These are phyloP conservation scores for Dynastes grantii DNA, from an alignment of 2,888 invertebrate species.

Conservation along the genomic window DNA sequence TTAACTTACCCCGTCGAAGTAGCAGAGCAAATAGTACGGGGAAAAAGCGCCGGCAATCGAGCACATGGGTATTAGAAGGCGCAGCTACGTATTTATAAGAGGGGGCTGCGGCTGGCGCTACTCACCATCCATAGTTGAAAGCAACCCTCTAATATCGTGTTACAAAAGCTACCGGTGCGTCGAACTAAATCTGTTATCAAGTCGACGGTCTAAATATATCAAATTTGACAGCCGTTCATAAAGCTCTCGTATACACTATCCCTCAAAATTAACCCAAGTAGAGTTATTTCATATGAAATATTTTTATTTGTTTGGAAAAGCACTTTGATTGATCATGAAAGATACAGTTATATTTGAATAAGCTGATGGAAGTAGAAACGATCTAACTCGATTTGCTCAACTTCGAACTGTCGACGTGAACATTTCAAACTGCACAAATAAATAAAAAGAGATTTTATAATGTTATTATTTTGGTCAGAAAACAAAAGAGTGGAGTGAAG, in stretches of 20 bases:
- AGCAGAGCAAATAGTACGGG: slow-evolving; percentile 22
- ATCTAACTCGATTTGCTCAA: no score
- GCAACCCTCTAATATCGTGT: slow-evolving; percentile 51
- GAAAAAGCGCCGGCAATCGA: slow-evolving; percentile 9
- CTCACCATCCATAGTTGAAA: slow-evolving; percentile 27
- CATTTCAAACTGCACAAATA: no score
- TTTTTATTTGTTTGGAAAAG: background rate
- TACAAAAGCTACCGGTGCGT: slow-evolving; percentile 54
- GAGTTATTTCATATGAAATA: background rate
- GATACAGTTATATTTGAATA: no score
- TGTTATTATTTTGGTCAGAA: no score
- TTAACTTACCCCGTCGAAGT: slow-evolving; percentile 49
- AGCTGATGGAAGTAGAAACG: no score
- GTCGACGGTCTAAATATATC: slow-evolving; percentile 51
- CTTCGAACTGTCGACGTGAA: no score
- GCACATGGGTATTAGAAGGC: slow-evolving; percentile 39
- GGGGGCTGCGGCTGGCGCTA: slow-evolving; percentile 43
- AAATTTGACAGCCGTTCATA: slow-evolving; percentile 47
- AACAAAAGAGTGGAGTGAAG: no score
- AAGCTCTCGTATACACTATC: slow-evolving; percentile 12
- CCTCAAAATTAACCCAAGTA: background rate
- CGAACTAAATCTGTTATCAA: slow-evolving; percentile 48
- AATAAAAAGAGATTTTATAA: no score
- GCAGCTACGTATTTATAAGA: slow-evolving; percentile 31
- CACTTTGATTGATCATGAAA: no score